Evolutionary conservation across 30 jellyfish, hydroid and myxozoan genomes (phyloP), one percentile per base, ranked within the genome.

Genomic region (Aurelia sp.): DNA sequence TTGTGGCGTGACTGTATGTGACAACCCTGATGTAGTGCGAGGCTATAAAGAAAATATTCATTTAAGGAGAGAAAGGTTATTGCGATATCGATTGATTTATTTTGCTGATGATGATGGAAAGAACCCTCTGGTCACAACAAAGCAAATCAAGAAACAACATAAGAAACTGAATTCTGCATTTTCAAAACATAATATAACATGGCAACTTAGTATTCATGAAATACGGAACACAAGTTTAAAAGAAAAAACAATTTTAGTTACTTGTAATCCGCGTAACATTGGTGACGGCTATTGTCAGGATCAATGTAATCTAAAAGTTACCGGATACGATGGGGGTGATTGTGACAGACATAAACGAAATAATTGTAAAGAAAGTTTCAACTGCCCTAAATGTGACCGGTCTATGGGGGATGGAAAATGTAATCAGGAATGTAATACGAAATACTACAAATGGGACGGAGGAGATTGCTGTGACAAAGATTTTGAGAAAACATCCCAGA

Each of bases 1-100:
- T 21, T 92, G 98, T 76, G 98, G 98, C 7, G 59, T 33, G 11
- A 87, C 97, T 18, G 82, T 92, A n/a, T 92, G 98, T 58, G 98
- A 92, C 67, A 92, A 92, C 67, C 97, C 97, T 1, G 98, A 92
- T 19, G 67, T 92, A 48, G 84, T 92, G 18, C 93, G 91, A 19
- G 89, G 92, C 5, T 92, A 92, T 80, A 70, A 69, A 58, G 67
- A 74, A 50, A 85, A 77, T 38, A 38, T 24, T 31, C 24, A 48
- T 16, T 75, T 86, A n/a, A 72, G 88, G 66, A 15, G 77, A 24
- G 38, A 48, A 47, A 92, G 87, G 64, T 55, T 57, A 4, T 51
- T 92, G 35, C 87, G 92, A 10, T 92, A 92, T 63, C 84, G 98
- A 67, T 20, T 92, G 20, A 76, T 92, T 5, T 80, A 86, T 76